Percentiles rank a stretch among this genome's conserved stretches.
These are phyloP conservation scores for Parelbella ahira DNA, from an alignment of 2,888 invertebrate species.

Conservation along the genomic window DNA sequence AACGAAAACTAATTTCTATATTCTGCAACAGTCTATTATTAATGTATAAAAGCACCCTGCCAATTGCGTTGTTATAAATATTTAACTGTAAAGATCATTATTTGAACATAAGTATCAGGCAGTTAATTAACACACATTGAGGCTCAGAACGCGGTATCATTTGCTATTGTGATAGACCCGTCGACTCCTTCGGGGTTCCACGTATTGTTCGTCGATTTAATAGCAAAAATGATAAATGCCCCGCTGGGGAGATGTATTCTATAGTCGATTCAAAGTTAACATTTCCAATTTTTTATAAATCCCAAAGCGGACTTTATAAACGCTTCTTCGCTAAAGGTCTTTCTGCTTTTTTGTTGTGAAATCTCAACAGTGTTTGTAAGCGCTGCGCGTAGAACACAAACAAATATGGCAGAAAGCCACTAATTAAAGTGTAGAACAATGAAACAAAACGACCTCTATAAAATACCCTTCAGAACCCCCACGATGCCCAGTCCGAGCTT, in stretches of 20 bases:
- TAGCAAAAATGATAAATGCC: conserved; percentile 79
- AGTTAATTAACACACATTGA: conserved; percentile 77
- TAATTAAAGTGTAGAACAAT: conserved; percentile 69
- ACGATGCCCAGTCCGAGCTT: conserved; percentile 46
- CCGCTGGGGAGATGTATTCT: conserved; percentile 51
- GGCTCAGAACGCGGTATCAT: conserved; percentile 69
- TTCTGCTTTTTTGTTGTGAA: conserved; percentile 13
- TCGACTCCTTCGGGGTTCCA: conserved; percentile 69
- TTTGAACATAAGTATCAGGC: conserved; percentile 62
- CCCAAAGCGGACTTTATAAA: conserved; percentile 12
- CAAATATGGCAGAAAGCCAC: conserved; percentile 61
- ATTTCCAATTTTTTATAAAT: conserved; percentile 26
- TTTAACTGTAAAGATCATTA: conserved; percentile 52
- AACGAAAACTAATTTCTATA: too few species aligned
- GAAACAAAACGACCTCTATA: conserved; percentile 58
- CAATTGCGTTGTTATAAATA: conserved; percentile 34
- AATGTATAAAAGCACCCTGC: too few species aligned
- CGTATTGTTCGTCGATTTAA: conserved; percentile 67
- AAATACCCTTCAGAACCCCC: conserved; percentile 63
- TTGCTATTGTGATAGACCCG: conserved; percentile 75
- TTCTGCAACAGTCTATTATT: too few species aligned
- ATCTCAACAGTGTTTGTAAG: conserved; percentile 30
- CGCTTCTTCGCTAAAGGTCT: conserved; percentile 10
- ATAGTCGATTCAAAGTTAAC: conserved; percentile 41
- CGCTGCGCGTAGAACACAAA: conserved; percentile 31